Percentiles rank a stretch among this genome's conserved stretches.
Evolutionary conservation across 2,797 vertebrate genomes (phyloP).

Genomic region (Pseudopleuronectes americanus): DNA sequence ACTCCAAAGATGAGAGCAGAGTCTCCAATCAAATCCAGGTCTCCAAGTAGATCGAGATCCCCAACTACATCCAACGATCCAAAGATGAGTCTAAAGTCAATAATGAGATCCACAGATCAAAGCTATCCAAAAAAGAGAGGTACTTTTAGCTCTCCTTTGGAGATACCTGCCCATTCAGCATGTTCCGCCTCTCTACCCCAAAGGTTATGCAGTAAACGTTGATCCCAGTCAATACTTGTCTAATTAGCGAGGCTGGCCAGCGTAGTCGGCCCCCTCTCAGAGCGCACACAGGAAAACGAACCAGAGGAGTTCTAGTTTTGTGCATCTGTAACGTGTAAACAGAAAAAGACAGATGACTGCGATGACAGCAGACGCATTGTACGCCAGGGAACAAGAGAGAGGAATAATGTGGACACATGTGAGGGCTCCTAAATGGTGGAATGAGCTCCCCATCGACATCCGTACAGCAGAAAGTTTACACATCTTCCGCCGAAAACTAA

Average conservation of each 20-base stretch:
- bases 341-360: constrained; percentile 1
- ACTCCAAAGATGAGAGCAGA: no score
- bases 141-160: no score
- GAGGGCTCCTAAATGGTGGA: neutral
- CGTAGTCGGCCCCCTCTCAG: constrained; percentile 45
- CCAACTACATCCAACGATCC: no score
- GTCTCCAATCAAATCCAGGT: no score
- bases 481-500: no score
- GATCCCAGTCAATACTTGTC: constrained; percentile 51
- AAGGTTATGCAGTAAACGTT: constrained; percentile 27
- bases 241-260: constrained; percentile 62
- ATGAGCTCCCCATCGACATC: no score
- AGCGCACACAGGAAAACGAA: constrained; percentile 50
- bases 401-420: neutral
- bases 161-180: no score
- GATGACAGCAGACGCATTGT: neutral
- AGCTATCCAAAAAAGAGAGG: no score
- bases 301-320: constrained; percentile 21
- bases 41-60: no score
- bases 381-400: neutral
- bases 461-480: no score
- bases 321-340: constrained; percentile 30
- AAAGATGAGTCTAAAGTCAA: no score
- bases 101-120: no score
- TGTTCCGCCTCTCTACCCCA: constrained; percentile 24